Percentiles rank a stretch among this genome's conserved stretches.
phyloP scores from a whole-genome alignment of 2,888 invertebrate genomes.

The Lepetodrilus schrolli region DNA sequence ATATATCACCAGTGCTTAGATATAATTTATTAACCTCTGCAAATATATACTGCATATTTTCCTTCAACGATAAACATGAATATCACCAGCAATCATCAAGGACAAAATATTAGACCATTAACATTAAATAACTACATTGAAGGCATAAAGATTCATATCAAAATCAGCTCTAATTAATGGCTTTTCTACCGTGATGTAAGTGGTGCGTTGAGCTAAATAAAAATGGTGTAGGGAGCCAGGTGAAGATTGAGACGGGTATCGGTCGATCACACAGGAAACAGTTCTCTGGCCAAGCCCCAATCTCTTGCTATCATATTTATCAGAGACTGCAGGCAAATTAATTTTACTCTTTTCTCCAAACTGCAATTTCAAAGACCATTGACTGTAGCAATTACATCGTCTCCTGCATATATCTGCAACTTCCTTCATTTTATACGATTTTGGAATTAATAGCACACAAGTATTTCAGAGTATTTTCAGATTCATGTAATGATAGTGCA shows the following conservation, averaged over 20 bases:
- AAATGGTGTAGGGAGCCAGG: background rate
- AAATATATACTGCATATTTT: no score
- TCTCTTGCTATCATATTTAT: background rate
- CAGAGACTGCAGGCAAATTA: background rate
- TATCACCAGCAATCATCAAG: no score
- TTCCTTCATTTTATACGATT: background rate
- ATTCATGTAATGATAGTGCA: no score
- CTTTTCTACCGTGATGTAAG: background rate
- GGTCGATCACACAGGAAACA: background rate
- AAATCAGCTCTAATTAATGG: background rate
- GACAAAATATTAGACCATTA: no score
- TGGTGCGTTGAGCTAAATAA: background rate
- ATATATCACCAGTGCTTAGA: no score
- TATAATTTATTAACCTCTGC: no score
- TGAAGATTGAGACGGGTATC: no score
- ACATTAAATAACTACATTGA: no score
- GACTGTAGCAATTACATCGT: background rate
- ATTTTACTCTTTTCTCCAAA: background rate
- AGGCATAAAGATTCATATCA: no score
- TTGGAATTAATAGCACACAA: background rate
- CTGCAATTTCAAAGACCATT: conserved; percentile 13
- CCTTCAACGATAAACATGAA: background rate
- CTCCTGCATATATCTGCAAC: background rate
- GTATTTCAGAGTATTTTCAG: no score
- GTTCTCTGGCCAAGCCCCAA: background rate